phyloP scores from a whole-genome alignment of 1,140 invertebrate genomes.

The Orussus abietinus region DNA sequence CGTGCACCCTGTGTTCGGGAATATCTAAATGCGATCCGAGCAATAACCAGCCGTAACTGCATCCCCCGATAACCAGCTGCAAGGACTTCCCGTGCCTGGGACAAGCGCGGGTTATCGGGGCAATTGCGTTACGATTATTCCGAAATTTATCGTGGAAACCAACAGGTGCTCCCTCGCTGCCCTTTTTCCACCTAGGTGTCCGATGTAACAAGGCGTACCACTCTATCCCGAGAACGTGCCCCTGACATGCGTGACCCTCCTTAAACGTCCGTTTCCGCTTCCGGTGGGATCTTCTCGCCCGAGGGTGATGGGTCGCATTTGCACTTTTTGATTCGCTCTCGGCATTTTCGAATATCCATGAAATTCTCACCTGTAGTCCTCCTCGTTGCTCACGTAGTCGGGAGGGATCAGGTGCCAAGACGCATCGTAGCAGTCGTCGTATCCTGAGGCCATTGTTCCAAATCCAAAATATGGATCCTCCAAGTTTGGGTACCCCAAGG shows the following conservation, averaged over 20 bases:
- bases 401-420: constrained; percentile 66
- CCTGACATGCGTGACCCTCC: constrained; percentile 30
- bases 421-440: constrained; percentile 62
- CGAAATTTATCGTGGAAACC: constrained; percentile 42
- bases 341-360: constrained; percentile 3
- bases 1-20: too few relatives aligned
- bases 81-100: too few relatives aligned
- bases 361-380: constrained; percentile 53
- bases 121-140: constrained; percentile 23
- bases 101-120: neutral
- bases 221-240: constrained; percentile 25
- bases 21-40: too few relatives aligned
- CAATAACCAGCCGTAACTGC: too few relatives aligned
- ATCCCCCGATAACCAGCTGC: too few relatives aligned
- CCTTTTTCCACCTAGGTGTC: constrained; percentile 16
- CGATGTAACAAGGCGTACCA: constrained; percentile 42
- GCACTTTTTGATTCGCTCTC: constrained; percentile 1
- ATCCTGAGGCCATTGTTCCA: constrained; percentile 46
- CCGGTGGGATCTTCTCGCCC: constrained; percentile 27
- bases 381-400: constrained; percentile 64
- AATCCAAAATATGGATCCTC: too few relatives aligned
- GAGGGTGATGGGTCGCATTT: too few relatives aligned
- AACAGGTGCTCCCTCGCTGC: constrained; percentile 34
- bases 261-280: constrained; percentile 36
- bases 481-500: too few relatives aligned